phyloP scores from a whole-genome alignment of 2,113 vertebrate species.

The Leucosticte australis region DNA sequence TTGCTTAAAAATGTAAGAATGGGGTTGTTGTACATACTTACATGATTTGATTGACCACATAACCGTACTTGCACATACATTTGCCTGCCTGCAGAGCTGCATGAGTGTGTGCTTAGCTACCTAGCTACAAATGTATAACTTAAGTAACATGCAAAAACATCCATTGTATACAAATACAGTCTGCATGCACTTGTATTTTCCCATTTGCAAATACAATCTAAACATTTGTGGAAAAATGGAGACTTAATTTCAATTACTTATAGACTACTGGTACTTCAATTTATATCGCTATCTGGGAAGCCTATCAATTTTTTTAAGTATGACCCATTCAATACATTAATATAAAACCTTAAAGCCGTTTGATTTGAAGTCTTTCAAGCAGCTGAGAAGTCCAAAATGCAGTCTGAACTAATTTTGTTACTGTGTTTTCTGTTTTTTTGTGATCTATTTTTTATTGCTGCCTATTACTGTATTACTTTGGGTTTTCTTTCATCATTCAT shows the following conservation, averaged over 20 bases:
- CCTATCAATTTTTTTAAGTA: not conserved
- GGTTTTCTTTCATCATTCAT: not conserved
- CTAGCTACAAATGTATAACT: not conserved
- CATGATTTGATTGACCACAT: not conserved
- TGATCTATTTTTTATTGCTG: not conserved
- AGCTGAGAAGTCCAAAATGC: not conserved
- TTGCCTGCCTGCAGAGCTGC: not conserved
- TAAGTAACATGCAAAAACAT: not conserved
- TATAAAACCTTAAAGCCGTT: not conserved
- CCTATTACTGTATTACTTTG: not conserved
- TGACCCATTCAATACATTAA: not conserved
- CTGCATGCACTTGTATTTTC: not conserved
- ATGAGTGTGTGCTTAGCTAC: not conserved
- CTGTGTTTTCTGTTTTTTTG: not conserved
- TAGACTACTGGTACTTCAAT: not conserved
- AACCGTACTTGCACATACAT: not conserved
- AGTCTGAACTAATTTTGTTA: not conserved
- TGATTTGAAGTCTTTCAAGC: not conserved
- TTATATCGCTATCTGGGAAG: not conserved
- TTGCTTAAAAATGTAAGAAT: slow-evolving; percentile 85
- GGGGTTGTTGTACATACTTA: not conserved
- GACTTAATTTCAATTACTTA: not conserved
- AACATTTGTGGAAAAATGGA: not conserved
- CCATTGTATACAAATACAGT: not conserved
- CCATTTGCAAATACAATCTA: not conserved